Base-by-base conservation (phyloP, 2,888 invertebrate species). In the Lottia gigantea region DNA sequence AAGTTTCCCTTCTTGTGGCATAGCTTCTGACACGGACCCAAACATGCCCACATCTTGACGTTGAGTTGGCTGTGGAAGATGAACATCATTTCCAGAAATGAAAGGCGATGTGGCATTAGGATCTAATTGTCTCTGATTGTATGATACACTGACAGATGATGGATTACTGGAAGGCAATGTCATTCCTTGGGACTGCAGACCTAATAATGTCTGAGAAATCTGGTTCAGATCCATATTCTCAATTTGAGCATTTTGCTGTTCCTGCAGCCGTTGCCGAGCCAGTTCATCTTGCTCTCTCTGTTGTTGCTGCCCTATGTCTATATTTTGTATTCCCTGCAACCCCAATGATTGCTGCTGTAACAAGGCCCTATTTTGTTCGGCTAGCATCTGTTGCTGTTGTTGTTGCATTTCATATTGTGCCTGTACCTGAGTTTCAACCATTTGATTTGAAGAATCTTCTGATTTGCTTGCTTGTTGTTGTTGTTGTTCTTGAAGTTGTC, bases 331-430 rank as follows among this genome's bases (percentile, higher is more conserved):
- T n/a, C 66, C 61, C 46, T 75, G 76, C 40, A 71, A 71, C 46
- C 72, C 76, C 62, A 72, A 73, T 25, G 74, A 71, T 12, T 74
- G 73, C 19, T 74, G 72, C 62, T 75, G 75, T 66, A 76, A 71
- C 49, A 55, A 66, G 65, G 71, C 61, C 73, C 23, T 70, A 75
- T 74, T 62, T 78, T 76, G 49, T 77, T 70, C 69, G 66, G 25
- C 49, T 62, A 77, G 76, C 45, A 74, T 69, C 23, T 77, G 74
- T 31, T 77, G 69, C 64, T 76, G 72, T n/a, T 68, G 67, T 4
- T 64, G 67, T 4, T 64, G 71, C 47, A 67, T 31, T 19, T 64
- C 45, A 46, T 23, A 64, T n/a, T n/a, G 25, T 63, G 71, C 19
- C 55, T 62, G 64, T 40, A 46, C 47, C 25, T 68, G 61, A 15